A percentile compares a stretch with the other conserved stretches of the same genome.
phyloP scores from a whole-genome alignment of 92 coral and sea anemone genomes.

The Actinostola sp. region DNA sequence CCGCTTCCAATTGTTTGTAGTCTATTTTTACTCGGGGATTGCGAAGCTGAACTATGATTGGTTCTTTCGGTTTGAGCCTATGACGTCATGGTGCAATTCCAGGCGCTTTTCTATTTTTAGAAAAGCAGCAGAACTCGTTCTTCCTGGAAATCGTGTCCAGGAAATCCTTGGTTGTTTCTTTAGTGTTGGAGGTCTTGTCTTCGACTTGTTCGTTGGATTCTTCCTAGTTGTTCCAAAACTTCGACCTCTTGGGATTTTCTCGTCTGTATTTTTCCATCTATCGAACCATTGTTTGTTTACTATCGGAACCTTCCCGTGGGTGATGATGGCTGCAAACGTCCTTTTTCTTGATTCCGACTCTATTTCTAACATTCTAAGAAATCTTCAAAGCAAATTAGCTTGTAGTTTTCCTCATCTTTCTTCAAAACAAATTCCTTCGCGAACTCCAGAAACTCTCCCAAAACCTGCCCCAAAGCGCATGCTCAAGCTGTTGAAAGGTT shows the following conservation, averaged over 20 bases:
- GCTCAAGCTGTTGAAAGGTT: conserved; percentile 36
- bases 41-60: conserved; percentile 71
- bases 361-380: conserved; percentile 8
- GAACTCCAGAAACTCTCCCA: background rate
- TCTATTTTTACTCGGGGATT: conserved; percentile 58
- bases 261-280: conserved; percentile 36
- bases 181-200: conserved; percentile 52
- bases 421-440: background rate
- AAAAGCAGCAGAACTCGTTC: conserved; percentile 14
- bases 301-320: conserved; percentile 73
- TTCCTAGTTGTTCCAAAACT: conserved; percentile 41
- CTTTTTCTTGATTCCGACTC: conserved; percentile 45
- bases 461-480: background rate
- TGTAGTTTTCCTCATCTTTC: background rate
- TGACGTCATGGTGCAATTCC: conserved; percentile 55
- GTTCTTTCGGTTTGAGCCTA: conserved; percentile 50
- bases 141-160: conserved; percentile 35
- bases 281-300: conserved; percentile 56
- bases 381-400: background rate
- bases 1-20: conserved; percentile 55
- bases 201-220: conserved; percentile 53
- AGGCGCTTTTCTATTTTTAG: conserved; percentile 29
- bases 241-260: conserved; percentile 22
- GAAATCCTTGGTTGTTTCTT: conserved; percentile 46
- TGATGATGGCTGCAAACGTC: conserved; percentile 50